phyloP scores from a whole-genome alignment of 2,113 vertebrate genomes.

The Raphicerus campestris region DNA sequence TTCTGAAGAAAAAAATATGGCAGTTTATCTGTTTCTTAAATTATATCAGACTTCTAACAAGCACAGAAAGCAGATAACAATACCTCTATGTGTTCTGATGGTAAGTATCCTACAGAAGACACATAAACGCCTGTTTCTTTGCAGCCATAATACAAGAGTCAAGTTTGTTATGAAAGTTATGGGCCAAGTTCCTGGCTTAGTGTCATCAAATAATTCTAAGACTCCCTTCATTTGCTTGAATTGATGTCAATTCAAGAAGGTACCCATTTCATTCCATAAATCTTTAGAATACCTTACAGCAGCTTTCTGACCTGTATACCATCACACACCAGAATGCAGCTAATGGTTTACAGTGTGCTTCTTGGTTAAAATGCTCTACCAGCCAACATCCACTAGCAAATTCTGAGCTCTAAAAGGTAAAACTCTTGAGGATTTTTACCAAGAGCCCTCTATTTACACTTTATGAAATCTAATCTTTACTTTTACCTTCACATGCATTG shows the following conservation, averaged over 20 bases:
- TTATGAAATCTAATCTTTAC: background rate
- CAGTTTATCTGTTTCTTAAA: background rate
- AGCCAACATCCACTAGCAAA: constrained; percentile 1
- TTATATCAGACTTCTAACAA: background rate
- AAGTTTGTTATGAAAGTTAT: background rate
- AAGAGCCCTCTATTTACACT: background rate
- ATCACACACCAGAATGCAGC: background rate
- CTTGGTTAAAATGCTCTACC: background rate
- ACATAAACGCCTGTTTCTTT: background rate
- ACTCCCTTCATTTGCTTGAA: background rate
- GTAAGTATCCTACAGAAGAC: background rate
- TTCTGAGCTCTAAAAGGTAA: constrained; percentile 10
- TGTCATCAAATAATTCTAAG: constrained; percentile 26
- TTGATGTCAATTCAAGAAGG: background rate
- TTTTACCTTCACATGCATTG: background rate
- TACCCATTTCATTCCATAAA: background rate
- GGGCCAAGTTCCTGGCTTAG: background rate
- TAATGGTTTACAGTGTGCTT: background rate
- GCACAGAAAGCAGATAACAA: background rate
- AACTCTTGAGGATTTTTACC: constrained; percentile 3
- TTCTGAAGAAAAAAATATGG: constrained; percentile 29
- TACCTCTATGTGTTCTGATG: background rate
- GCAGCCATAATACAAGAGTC: background rate
- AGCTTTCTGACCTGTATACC: background rate
- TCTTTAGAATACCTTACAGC: background rate